These are phyloP conservation scores for Operophtera brumata DNA, from an alignment of 2,888 invertebrate species.

Conservation along the genomic window DNA sequence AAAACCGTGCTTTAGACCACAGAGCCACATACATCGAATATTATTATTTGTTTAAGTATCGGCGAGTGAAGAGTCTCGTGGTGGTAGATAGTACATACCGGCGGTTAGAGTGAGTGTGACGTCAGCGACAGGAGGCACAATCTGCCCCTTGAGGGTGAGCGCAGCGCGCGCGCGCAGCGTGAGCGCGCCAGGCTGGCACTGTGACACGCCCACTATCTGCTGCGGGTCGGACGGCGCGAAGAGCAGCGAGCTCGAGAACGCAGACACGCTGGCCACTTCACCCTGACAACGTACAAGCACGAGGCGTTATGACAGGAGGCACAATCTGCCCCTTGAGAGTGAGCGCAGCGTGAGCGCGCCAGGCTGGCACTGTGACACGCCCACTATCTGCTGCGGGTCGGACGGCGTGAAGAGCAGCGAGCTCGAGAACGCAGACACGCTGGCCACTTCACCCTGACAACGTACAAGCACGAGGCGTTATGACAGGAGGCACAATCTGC, in stretches of 20 bases:
- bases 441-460: constrained; percentile 79
- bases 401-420: constrained; percentile 88
- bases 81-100: constrained; percentile 30
- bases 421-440: constrained; percentile 85
- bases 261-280: constrained; percentile 82
- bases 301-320: constrained; percentile 86
- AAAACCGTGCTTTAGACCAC: too few species aligned
- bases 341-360: constrained; percentile 84
- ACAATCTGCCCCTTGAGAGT: constrained; percentile 82
- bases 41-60: too few species aligned
- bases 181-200: constrained; percentile 84
- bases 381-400: constrained; percentile 76
- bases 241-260: constrained; percentile 85
- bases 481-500: constrained; percentile 82
- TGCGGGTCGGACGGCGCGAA: constrained; percentile 85
- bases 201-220: constrained; percentile 79
- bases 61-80: too few species aligned
- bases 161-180: constrained; percentile 83
- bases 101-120: constrained; percentile 79
- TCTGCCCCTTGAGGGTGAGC: constrained; percentile 83
- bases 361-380: constrained; percentile 84
- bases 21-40: too few species aligned
- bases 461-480: too few species aligned
- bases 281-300: too few species aligned
- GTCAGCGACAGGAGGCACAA: constrained; percentile 83